These are phyloP conservation scores for Scaptodrosophila lebanonensis DNA, from an alignment of 1,140 invertebrate species.

Conservation along the genomic window DNA sequence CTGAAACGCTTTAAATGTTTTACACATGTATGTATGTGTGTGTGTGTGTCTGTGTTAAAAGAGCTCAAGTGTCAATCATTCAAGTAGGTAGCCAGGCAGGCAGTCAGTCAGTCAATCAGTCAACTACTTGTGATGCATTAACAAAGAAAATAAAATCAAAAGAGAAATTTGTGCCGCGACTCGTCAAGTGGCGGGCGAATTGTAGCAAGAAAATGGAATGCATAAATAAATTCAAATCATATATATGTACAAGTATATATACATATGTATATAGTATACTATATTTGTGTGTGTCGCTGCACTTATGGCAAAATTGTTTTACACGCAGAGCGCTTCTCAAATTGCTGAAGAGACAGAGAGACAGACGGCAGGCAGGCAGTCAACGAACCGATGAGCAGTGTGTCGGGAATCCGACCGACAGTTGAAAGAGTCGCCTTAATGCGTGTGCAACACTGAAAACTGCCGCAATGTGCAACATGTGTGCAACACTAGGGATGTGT, in stretches of 20 bases:
- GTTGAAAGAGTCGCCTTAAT: too few relatives aligned
- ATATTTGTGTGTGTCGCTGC: not conserved
- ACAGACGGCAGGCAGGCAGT: not conserved
- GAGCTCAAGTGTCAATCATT: slow-evolving; percentile 68
- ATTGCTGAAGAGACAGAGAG: slow-evolving; percentile 16
- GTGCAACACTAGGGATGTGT: too few relatives aligned
- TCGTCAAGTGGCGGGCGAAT: slow-evolving; percentile 44
- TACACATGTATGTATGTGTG: not conserved
- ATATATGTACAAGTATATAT: not conserved
- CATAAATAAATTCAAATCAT: slow-evolving; percentile 50
- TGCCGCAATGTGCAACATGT: slow-evolving; percentile 1
- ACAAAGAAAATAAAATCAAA: slow-evolving; percentile 41
- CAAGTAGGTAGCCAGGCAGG: too few relatives aligned
- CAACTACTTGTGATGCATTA: slow-evolving; percentile 57
- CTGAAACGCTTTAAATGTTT: not conserved
- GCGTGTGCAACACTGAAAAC: slow-evolving; percentile 10
- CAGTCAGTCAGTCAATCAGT: too few relatives aligned
- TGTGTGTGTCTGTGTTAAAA: slow-evolving; percentile 13
- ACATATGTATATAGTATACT: not conserved
- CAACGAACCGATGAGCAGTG: slow-evolving; percentile 6
- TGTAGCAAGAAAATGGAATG: slow-evolving; percentile 55
- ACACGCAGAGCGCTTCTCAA: slow-evolving; percentile 23
- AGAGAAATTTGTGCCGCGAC: slow-evolving; percentile 36
- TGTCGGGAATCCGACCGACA: not conserved
- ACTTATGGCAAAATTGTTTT: slow-evolving; percentile 64